Conservation (phyloP, 2,113 vertebrate species). For the Elanoides forficatus region DNA sequence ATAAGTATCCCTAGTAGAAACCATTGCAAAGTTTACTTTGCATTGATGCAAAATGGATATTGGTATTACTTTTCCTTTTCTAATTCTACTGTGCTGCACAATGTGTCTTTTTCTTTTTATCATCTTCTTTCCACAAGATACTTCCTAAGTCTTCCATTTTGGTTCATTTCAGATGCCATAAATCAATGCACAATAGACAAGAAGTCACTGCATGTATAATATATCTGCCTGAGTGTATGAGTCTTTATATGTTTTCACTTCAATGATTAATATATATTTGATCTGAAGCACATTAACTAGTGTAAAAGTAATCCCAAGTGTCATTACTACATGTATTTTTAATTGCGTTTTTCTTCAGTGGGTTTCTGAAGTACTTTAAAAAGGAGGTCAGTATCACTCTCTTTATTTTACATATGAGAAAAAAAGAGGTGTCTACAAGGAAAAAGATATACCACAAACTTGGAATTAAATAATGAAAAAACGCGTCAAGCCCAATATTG, state of each 20-base stretch:
- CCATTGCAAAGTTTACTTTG: background rate
- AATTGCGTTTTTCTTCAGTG: background rate
- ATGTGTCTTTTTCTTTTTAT: background rate
- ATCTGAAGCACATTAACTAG: background rate
- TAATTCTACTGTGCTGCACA: background rate
- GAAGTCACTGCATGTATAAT: background rate
- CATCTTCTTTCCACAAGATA: background rate
- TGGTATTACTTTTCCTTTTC: background rate
- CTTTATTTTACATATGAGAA: background rate
- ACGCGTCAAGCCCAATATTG: rapidly evolving
- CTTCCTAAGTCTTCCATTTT: background rate
- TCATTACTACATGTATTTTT: background rate
- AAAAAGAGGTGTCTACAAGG: background rate
- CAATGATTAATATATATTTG: background rate
- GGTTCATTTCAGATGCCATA: background rate
- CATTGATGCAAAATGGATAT: background rate
- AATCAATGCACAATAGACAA: background rate
- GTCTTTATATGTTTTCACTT: background rate
- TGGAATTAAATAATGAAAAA: background rate
- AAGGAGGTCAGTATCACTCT: background rate
- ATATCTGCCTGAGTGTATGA: background rate
- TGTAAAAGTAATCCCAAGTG: background rate
- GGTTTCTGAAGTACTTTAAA: background rate
- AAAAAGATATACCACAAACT: background rate
- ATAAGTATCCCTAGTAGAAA: background rate